phyloP scores from a whole-genome alignment of 2,888 invertebrate genomes.

The Hemistola chrysoprasaria region DNA sequence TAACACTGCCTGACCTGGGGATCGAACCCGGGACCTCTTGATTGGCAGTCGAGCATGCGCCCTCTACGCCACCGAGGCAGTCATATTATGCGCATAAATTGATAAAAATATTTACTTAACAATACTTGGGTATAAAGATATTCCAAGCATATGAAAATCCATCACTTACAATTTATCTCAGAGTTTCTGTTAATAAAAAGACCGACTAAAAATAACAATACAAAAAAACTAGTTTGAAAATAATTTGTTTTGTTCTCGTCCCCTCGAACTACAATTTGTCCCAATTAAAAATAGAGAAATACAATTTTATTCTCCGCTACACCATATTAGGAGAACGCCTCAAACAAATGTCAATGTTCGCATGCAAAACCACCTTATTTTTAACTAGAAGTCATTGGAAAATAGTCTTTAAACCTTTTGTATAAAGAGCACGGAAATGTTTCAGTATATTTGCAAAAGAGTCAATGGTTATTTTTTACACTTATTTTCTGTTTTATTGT shows the following conservation, averaged over 20 bases:
- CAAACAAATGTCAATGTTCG: slow-evolving; percentile 71
- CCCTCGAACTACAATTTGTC: slow-evolving; percentile 51
- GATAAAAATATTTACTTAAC: too few species aligned
- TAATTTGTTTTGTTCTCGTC: slow-evolving; percentile 43
- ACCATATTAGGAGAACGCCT: slow-evolving; percentile 77
- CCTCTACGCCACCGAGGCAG: too few species aligned
- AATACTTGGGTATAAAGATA: too few species aligned
- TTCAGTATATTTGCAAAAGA: slow-evolving; percentile 32
- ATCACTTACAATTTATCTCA: too few species aligned
- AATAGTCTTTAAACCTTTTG: slow-evolving; percentile 26
- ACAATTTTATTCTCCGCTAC: slow-evolving; percentile 61
- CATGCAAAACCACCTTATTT: slow-evolving; percentile 29
- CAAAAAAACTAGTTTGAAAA: slow-evolving; percentile 38
- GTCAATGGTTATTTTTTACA: slow-evolving; percentile 66
- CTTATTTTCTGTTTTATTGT: slow-evolving; percentile 72
- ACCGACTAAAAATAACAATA: slow-evolving; percentile 27
- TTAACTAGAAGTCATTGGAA: slow-evolving; percentile 12
- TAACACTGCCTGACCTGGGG: too few species aligned
- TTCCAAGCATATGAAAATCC: too few species aligned
- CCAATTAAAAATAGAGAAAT: slow-evolving; percentile 76
- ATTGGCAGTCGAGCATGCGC: too few species aligned
- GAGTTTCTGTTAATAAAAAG: slow-evolving; percentile 1
- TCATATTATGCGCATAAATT: too few species aligned
- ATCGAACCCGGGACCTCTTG: too few species aligned
- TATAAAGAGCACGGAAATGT: slow-evolving; percentile 16